These are phyloP conservation scores for Parauchenoglanis ngamensis DNA, from an alignment of 2,797 vertebrate genomes.

Conservation along the genomic window DNA sequence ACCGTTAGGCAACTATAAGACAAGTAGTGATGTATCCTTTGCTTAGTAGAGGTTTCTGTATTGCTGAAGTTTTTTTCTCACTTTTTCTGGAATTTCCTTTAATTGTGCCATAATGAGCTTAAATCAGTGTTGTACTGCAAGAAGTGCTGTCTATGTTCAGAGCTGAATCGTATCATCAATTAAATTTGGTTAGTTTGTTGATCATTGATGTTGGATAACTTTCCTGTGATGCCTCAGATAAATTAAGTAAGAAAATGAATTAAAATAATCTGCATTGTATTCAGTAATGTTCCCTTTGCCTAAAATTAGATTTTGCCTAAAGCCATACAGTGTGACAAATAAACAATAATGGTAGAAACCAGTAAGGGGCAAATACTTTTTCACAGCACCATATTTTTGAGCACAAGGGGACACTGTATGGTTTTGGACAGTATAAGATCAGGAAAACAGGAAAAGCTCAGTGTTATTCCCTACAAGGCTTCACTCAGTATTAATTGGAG, in stretches of 20 bases:
- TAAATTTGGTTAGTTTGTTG: not conserved
- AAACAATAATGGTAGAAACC: not conserved
- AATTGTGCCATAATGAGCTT: not conserved
- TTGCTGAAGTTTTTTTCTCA: not conserved
- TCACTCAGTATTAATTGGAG: not conserved
- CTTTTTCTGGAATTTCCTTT: not conserved
- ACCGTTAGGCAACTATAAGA: not conserved
- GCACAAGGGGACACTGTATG: not conserved
- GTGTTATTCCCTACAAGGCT: not conserved
- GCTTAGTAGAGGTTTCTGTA: not conserved
- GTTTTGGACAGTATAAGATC: not conserved
- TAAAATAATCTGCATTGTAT: not conserved
- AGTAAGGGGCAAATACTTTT: not conserved
- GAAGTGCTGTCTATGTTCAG: not conserved
- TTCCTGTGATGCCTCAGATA: not conserved
- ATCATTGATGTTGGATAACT: not conserved
- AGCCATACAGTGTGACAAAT: not conserved
- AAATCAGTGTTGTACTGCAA: not conserved
- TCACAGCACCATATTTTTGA: not conserved
- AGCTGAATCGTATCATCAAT: not conserved
- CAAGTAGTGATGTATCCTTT: not conserved
- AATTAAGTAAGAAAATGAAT: not conserved
- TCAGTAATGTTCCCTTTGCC: not conserved
- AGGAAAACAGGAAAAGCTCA: not conserved
- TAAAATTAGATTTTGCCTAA: not conserved